Evolutionary conservation across 2,113 vertebrate species (phyloP).

Genomic region (Austrofundulus limnaeus): DNA sequence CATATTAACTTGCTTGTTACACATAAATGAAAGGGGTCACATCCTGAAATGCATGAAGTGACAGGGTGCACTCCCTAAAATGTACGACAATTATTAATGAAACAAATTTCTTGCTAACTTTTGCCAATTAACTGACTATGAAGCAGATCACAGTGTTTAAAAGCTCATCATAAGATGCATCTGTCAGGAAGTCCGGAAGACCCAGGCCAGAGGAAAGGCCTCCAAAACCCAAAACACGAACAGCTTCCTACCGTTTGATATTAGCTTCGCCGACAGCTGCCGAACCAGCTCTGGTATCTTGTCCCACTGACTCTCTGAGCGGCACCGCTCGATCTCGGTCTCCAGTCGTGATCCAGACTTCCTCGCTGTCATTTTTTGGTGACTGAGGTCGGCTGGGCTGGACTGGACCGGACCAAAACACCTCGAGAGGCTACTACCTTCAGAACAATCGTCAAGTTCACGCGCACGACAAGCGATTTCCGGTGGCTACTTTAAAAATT

Average conservation of each 20-base stretch:
- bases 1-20: no score
- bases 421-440: not conserved
- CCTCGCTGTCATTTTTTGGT: slow-evolving; percentile 86
- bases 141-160: not conserved
- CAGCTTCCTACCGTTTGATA: slow-evolving; percentile 84
- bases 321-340: slow-evolving; percentile 91
- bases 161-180: slow-evolving; percentile 3
- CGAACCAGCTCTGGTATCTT: slow-evolving; percentile 89
- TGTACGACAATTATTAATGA: not conserved
- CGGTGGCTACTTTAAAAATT: slow-evolving; percentile 11
- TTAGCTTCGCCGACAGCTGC: slow-evolving; percentile 90
- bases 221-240: not conserved
- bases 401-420: slow-evolving; percentile 59
- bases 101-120: not conserved
- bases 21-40: not conserved
- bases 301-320: slow-evolving; percentile 91
- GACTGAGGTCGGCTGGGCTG: slow-evolving; percentile 22
- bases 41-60: not conserved
- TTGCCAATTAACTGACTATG: not conserved
- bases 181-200: slow-evolving; percentile 69
- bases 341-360: slow-evolving; percentile 93
- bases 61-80: not conserved
- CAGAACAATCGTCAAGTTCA: not conserved
- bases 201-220: slow-evolving; percentile 51
- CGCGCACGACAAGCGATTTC: not conserved